phyloP scores from a whole-genome alignment of 1,140 invertebrate genomes.

The Trichonephila clavipes region DNA sequence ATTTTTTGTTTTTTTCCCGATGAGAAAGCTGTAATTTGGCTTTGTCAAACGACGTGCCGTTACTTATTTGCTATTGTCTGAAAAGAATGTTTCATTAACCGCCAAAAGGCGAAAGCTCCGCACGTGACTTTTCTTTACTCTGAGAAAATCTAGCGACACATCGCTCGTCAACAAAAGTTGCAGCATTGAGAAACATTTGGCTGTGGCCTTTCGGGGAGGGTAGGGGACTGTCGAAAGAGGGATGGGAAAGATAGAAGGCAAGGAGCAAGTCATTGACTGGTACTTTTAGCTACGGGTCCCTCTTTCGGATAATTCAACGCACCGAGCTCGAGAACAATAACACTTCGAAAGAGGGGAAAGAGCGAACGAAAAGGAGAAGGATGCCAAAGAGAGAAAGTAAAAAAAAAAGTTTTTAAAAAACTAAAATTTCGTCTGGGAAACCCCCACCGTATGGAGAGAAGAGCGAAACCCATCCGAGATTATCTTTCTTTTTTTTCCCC shows the following conservation, averaged over 20 bases:
- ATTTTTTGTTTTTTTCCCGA: too few species aligned
- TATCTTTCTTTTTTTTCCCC: conserved; percentile 38
- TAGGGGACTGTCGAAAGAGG: neutral
- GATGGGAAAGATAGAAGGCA: neutral
- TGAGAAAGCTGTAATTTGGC: too few species aligned
- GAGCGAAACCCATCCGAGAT: conserved; percentile 56
- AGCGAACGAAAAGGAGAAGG: conserved; percentile 9
- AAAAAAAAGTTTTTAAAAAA: neutral
- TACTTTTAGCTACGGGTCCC: neutral
- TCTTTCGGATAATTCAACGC: neutral
- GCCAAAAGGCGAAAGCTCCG: too few species aligned
- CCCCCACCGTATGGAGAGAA: conserved; percentile 17
- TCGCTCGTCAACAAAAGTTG: neutral
- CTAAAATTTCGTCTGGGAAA: conserved; percentile 38
- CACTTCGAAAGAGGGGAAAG: neutral
- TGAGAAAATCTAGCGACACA: neutral
- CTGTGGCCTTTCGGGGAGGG: neutral
- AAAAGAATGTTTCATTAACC: too few species aligned
- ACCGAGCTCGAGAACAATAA: conserved; percentile 59
- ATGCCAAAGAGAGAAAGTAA: conserved; percentile 8
- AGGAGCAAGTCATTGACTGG: conserved; percentile 31
- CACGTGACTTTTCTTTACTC: too few species aligned
- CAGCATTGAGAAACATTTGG: neutral
- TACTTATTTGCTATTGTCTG: too few species aligned
- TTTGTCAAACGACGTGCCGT: too few species aligned